Conservation (phyloP, 2,888 invertebrate genomes). For the Diplolepis rosae region DNA sequence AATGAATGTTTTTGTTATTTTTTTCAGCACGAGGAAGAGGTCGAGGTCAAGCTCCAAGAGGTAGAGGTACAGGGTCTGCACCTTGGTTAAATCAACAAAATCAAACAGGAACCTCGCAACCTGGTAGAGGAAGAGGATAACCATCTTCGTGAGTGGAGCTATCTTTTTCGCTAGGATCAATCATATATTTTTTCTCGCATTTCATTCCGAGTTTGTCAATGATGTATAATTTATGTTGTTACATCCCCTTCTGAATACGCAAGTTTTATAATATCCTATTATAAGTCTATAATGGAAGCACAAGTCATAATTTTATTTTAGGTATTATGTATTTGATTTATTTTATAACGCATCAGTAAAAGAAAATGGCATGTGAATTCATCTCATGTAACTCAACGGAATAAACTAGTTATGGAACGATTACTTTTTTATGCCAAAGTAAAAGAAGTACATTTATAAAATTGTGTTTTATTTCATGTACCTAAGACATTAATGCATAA, state of each 20-base stretch:
- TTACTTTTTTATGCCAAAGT: conserved; percentile 23
- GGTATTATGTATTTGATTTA: not conserved
- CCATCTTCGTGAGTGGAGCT: not conserved
- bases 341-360: not conserved
- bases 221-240: not conserved
- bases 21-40: conserved; percentile 68
- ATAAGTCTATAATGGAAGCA: not conserved
- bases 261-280: not conserved
- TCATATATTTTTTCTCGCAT: not conserved
- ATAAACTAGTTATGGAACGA: not conserved
- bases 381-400: not conserved
- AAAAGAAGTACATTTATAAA: conserved; percentile 16
- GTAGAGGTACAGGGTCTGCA: conserved; percentile 71
- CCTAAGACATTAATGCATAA: too few species aligned
- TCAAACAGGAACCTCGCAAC: conserved; percentile 67
- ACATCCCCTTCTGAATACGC: not conserved
- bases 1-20: conserved; percentile 17
- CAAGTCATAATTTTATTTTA: not conserved
- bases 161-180: not conserved
- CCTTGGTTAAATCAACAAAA: conserved; percentile 72
- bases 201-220: not conserved
- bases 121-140: conserved; percentile 71
- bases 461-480: not conserved
- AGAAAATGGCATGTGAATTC: not conserved
- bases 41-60: conserved; percentile 70